Evolutionary conservation across 2,797 vertebrate species (phyloP), one percentile per base, ranked within the genome.

Genomic region (Sus cebifrons): DNA sequence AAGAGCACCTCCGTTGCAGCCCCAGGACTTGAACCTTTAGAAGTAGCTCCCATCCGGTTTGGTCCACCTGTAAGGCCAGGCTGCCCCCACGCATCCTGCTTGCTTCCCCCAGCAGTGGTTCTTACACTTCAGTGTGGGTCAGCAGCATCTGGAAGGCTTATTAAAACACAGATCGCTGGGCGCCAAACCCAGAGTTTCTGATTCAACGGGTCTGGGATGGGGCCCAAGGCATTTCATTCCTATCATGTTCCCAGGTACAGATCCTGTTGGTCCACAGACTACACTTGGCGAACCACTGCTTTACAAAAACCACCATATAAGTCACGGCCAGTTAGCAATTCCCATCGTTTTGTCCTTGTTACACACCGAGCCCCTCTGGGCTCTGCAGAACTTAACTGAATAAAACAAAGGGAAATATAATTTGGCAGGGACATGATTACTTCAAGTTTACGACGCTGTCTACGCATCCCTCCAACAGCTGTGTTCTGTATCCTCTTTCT

Each of bases 321-420:
- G 29, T 70, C 27, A 86, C 52, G 64, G 62, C 44, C 91, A 86
- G n/a, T 62, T 86, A 44, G 11, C 25, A 60, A 36, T 89, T 58
- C 52, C 20, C 60, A 70, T 83, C 44, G 40, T 86, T 92, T 87
- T 67, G 49, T 87, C 60, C 29, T 11, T 86, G 25, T 86, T 81
- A 85, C 11, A 65, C 73, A 90, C 10, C 77, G 84, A 78, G 29
- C 58, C 86, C 32, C 60, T 95, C 91, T 78, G 54, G n/a, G 93
- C 62, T 85, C 5, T 74, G 29, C n/a, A 91, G 92, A 92, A 65
- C 86, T 87, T 84, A 77, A n/a, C 84, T 29, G 36, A 95, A 77
- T 85, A 96, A 97, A 95, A 82, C 32, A 94, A 94, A 96, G 29
- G 83, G 52, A 97, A 96, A 91, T 88, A 79, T n/a, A 85, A 94